phyloP scores from a whole-genome alignment of 2,113 vertebrate genomes.

The human region GRCh38 chr5:54970001-54970500 shows the following conservation, averaged over 20 bases:
- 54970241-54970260: conserved; percentile 82
- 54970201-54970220: conserved; percentile 88
- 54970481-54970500: neutral
- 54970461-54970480: neutral
- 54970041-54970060: conserved; percentile 82
- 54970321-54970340: conserved; percentile 86
- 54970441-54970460: neutral
- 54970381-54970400: conserved; percentile 74
- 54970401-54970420: conserved; percentile 42
- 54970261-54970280: conserved; percentile 76
- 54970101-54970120: conserved; percentile 16
- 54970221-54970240: conserved; percentile 90
- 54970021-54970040: conserved; percentile 78
- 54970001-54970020: conserved; percentile 81
- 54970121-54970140: conserved; percentile 80
- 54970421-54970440: neutral
- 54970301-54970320: conserved; percentile 84
- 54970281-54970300: conserved; percentile 82
- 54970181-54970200: conserved; percentile 87
- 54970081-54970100: conserved; percentile 80
- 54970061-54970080: conserved; percentile 78
- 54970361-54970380: conserved; percentile 83
- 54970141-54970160: conserved; percentile 76
- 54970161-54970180: conserved; percentile 86
- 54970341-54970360: conserved; percentile 84